phyloP scores from a whole-genome alignment of 2,113 vertebrate genomes.

The Marcusenius ussheri region DNA sequence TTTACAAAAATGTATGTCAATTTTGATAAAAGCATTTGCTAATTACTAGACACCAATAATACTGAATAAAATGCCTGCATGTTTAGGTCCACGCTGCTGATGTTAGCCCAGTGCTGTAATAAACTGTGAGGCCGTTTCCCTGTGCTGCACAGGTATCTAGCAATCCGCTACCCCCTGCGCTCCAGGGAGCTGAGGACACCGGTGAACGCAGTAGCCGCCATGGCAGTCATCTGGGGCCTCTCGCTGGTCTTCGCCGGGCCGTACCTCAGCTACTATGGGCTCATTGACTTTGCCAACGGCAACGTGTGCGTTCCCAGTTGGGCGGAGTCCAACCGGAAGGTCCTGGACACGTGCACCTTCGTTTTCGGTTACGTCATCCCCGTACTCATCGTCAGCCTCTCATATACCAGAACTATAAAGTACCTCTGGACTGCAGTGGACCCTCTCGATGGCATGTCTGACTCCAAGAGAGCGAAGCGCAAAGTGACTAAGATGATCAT shows the following conservation, averaged over 20 bases:
- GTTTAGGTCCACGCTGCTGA: not conserved
- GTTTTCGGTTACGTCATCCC: constrained; percentile 74
- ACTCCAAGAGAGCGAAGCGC: constrained; percentile 75
- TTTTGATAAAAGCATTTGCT: not conserved
- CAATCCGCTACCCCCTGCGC: constrained; percentile 73
- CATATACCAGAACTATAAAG: constrained; percentile 78
- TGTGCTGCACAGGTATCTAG: constrained; percentile 63
- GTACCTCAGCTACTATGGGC: constrained; percentile 76
- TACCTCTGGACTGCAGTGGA: constrained; percentile 81
- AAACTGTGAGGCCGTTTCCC: not conserved
- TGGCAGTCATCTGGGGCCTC: constrained; percentile 79
- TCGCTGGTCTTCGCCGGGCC: constrained; percentile 73
- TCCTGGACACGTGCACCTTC: constrained; percentile 79
- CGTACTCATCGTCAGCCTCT: constrained; percentile 74
- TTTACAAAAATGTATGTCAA: not conserved
- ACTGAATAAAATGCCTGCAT: not conserved
- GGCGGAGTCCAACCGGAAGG: constrained; percentile 69
- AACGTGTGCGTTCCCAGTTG: constrained; percentile 76
- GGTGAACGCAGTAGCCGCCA: constrained; percentile 64
- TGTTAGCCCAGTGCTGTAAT: not conserved
- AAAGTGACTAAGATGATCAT: constrained; percentile 88
- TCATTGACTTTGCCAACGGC: constrained; percentile 69
- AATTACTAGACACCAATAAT: not conserved
- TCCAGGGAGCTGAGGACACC: constrained; percentile 73
- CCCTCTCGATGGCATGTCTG: constrained; percentile 71